phyloP scores from a whole-genome alignment of 2,113 vertebrate species.

The Boleophthalmus pectinirostris region DNA sequence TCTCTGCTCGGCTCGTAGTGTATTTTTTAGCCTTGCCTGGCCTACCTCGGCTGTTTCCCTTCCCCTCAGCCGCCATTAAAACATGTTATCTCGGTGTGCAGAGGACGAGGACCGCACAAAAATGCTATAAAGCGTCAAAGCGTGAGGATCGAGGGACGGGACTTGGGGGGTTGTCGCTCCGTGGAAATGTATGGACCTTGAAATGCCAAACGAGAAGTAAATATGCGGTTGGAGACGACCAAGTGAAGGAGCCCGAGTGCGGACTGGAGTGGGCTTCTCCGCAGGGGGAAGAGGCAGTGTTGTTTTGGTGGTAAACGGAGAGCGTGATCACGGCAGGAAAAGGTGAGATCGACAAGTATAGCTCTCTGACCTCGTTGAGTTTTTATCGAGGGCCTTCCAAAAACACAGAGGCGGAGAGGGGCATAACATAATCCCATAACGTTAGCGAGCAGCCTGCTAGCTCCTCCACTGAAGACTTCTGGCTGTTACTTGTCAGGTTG shows the following conservation, averaged over 20 bases:
- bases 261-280: constrained; percentile 63
- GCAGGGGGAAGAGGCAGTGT: constrained; percentile 18
- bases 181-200: constrained; percentile 60
- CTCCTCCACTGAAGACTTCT: constrained; percentile 39
- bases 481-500: constrained; percentile 35
- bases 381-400: constrained; percentile 28
- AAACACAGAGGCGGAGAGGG: constrained; percentile 4
- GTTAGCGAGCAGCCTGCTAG: constrained; percentile 53
- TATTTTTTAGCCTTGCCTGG: constrained; percentile 56
- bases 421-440: constrained; percentile 42
- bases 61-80: constrained; percentile 75
- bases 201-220: constrained; percentile 55
- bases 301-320: constrained; percentile 57
- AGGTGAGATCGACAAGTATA: constrained; percentile 54
- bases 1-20: constrained; percentile 38
- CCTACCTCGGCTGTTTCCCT: constrained; percentile 57
- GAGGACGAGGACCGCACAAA: constrained; percentile 54
- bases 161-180: constrained; percentile 34
- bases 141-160: constrained; percentile 40
- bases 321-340: constrained; percentile 63
- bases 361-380: not conserved
- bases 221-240: constrained; percentile 59
- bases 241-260: constrained; percentile 62
- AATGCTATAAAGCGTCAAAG: constrained; percentile 63
- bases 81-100: constrained; percentile 48